Conservation (phyloP, 2,888 invertebrate genomes). For the Caenorhabditis drosophilae region DNA sequence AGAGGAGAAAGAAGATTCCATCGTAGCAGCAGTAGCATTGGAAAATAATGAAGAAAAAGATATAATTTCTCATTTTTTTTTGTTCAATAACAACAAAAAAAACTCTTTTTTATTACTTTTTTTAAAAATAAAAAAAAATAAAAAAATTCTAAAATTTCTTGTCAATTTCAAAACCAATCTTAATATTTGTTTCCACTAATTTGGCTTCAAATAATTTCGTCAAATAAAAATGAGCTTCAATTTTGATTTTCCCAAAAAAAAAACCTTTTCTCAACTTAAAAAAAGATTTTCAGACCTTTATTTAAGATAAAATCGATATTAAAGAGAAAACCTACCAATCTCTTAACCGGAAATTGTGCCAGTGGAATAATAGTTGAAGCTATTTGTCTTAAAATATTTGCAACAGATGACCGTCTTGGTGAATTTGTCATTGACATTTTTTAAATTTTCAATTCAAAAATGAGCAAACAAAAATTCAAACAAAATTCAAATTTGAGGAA, state of each 20-base stretch:
- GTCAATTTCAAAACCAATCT: neutral
- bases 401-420: constrained; percentile 26
- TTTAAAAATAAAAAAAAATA: constrained; percentile 33
- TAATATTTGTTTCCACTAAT: neutral
- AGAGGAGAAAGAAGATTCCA: too few species aligned
- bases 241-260: constrained; percentile 13
- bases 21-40: too few species aligned
- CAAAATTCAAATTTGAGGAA: neutral
- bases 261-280: neutral
- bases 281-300: neutral
- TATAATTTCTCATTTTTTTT: neutral
- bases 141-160: constrained; percentile 5
- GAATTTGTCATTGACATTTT: neutral
- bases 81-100: constrained; percentile 2
- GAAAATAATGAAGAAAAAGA: neutral
- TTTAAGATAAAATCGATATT: too few species aligned
- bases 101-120: constrained; percentile 12
- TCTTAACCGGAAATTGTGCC: constrained; percentile 22
- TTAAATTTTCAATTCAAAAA: neutral
- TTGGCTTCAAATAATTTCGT: neutral
- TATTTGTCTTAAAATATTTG: constrained; percentile 27
- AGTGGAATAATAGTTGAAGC: constrained; percentile 37
- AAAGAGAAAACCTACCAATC: constrained; percentile 22
- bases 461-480: too few species aligned
- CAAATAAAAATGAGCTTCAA: neutral